A percentile compares a stretch with the other conserved stretches of the same genome.
Evolutionary conservation across 2,113 vertebrate species (phyloP).

Genomic region (Aplodontia rufa): DNA sequence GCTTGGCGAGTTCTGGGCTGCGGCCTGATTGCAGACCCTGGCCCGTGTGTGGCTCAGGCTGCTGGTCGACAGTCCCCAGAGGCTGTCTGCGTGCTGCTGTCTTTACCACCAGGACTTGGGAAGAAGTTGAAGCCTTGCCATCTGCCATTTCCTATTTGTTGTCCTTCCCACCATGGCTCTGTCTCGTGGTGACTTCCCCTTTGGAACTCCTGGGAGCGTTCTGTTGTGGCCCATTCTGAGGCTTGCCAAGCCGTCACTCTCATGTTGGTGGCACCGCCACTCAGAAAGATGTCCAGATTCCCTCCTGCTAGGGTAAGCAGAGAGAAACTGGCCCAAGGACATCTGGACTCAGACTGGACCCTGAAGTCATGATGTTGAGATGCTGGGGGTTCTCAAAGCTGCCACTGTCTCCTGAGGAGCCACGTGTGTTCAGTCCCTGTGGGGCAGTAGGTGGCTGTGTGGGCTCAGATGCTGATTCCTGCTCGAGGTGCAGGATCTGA

Average conservation of each 20-base stretch:
- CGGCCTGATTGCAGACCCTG: rapidly evolving
- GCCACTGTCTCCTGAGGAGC: not conserved
- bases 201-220: not conserved
- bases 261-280: not conserved
- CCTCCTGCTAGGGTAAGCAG: not conserved
- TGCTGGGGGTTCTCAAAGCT: too few species aligned
- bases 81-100: not conserved
- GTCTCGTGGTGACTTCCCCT: not conserved
- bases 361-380: not conserved
- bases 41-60: not conserved
- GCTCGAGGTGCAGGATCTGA: not conserved
- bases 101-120: not conserved
- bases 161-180: not conserved
- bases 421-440: too few species aligned
- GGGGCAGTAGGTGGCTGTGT: rapidly evolving
- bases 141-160: not conserved
- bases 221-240: not conserved
- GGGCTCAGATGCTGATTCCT: not conserved
- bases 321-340: not conserved
- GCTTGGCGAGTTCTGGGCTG: not conserved
- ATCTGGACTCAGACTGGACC: too few species aligned
- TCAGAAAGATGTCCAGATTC: not conserved
- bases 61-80: not conserved
- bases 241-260: not conserved
- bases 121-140: not conserved